phyloP scores from a whole-genome alignment of 2,888 invertebrate species.

The Dynastes grantii region DNA sequence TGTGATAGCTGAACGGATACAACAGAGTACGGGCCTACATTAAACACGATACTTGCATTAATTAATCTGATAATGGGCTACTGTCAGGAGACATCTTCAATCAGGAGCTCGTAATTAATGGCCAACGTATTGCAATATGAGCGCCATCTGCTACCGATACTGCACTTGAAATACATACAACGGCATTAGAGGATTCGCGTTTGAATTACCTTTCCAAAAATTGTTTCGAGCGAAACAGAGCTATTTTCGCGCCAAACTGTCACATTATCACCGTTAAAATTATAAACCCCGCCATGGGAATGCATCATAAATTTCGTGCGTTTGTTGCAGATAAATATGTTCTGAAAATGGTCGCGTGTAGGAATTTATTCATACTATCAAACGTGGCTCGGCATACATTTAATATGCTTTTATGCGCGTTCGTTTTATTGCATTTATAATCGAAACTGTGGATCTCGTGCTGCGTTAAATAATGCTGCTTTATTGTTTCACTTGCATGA shows the following conservation, averaged over 20 bases:
- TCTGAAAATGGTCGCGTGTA: conserved; percentile 49
- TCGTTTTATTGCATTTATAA: conserved; percentile 39
- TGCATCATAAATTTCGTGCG: conserved; percentile 43
- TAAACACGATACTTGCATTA: conserved; percentile 65
- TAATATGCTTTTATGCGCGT: conserved; percentile 36
- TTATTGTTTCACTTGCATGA: conserved; percentile 40
- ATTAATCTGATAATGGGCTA: conserved; percentile 65
- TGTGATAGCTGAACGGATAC: conserved; percentile 14
- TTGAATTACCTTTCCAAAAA: conserved; percentile 47
- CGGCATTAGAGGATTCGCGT: conserved; percentile 38
- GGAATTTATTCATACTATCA: conserved; percentile 51
- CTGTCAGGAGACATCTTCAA: conserved; percentile 65
- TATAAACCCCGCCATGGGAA: conserved; percentile 47
- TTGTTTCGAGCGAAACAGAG: conserved; percentile 48
- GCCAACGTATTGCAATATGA: conserved; percentile 61
- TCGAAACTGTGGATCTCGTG: conserved; percentile 31
- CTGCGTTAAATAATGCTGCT: conserved; percentile 24
- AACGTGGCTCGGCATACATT: conserved; percentile 19
- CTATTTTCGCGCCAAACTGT: conserved; percentile 48
- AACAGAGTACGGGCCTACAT: conserved; percentile 39
- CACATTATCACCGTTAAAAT: conserved; percentile 50
- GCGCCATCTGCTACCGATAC: conserved; percentile 62
- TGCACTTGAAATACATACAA: conserved; percentile 55
- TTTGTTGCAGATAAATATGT: conserved; percentile 49
- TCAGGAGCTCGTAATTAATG: conserved; percentile 65